Evolutionary conservation across 2,888 invertebrate genomes (phyloP).

Genomic region (Acleris holmiana): DNA sequence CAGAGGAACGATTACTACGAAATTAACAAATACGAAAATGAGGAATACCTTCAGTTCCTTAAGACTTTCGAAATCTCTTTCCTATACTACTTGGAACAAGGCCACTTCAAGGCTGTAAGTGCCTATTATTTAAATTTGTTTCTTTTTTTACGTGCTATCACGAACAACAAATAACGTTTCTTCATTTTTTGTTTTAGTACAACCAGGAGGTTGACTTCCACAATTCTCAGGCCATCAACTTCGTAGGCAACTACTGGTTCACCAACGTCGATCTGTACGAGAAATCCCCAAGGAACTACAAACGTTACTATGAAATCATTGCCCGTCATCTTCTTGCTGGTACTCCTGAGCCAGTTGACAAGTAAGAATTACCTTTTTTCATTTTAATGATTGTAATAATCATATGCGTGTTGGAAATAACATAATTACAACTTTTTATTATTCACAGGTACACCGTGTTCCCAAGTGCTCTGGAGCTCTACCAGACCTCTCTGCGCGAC

Average conservation of each 20-base stretch:
- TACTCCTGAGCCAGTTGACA: slow-evolving; percentile 52
- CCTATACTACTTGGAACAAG: slow-evolving; percentile 79
- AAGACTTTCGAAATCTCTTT: slow-evolving; percentile 84
- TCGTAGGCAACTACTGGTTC: slow-evolving; percentile 83
- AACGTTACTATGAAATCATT: slow-evolving; percentile 85
- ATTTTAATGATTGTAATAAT: too few relatives aligned
- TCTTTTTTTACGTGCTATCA: slow-evolving; percentile 10
- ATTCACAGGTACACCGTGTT: slow-evolving; percentile 64
- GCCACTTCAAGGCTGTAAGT: slow-evolving; percentile 86
- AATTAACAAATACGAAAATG: slow-evolving; percentile 76
- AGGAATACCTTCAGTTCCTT: slow-evolving; percentile 81
- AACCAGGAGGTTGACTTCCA: slow-evolving; percentile 63
- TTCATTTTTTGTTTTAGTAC: slow-evolving; percentile 51
- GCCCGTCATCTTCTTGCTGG: slow-evolving; percentile 75
- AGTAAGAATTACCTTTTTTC: slow-evolving; percentile 48
- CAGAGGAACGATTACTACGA: slow-evolving; percentile 85
- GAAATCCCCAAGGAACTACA: slow-evolving; percentile 58
- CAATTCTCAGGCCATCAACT: slow-evolving; percentile 77
- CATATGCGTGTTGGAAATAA: background rate
- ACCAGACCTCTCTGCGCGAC: slow-evolving; percentile 84
- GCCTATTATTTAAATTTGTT: slow-evolving; percentile 10
- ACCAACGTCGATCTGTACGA: slow-evolving; percentile 79
- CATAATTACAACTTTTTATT: background rate
- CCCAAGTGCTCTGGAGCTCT: slow-evolving; percentile 81
- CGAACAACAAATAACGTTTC: background rate